Conservation (phyloP, 2,797 vertebrate species). For the Amniataba percoides region DNA sequence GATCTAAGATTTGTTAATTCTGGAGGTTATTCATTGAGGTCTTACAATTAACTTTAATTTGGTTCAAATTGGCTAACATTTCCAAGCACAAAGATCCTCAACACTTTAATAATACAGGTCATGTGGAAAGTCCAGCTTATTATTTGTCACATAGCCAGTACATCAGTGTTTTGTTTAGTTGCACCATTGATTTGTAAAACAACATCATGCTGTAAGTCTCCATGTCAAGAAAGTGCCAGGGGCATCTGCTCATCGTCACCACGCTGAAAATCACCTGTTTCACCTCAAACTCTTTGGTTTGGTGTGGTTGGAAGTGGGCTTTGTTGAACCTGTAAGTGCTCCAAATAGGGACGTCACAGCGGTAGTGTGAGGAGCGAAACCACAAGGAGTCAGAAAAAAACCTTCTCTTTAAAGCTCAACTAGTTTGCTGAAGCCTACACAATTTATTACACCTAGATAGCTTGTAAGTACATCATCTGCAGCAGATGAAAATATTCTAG, state of each 20-base stretch:
- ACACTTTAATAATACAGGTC: background rate
- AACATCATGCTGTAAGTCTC: slow-evolving; percentile 1
- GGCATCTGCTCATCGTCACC: background rate
- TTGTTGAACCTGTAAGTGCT: background rate
- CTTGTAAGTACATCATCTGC: background rate
- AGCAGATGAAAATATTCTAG: background rate
- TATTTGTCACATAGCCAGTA: background rate
- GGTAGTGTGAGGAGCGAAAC: too few species aligned
- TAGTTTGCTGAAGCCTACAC: background rate
- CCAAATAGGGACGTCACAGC: too few species aligned
- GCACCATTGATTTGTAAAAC: background rate
- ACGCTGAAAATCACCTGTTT: background rate
- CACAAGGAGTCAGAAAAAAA: background rate
- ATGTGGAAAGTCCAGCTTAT: background rate
- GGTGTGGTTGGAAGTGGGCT: background rate
- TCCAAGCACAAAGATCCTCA: background rate
- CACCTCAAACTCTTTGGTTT: too few species aligned
- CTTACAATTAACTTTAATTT: background rate
- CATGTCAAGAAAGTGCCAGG: background rate
- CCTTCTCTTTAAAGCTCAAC: background rate
- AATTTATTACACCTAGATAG: background rate
- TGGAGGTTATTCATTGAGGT: background rate
- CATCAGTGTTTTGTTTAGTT: background rate
- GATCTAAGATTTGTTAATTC: background rate
- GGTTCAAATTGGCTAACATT: background rate